A percentile compares a stretch with the other conserved stretches of the same genome.
Evolutionary conservation across 2,113 vertebrate genomes (phyloP).

Genomic region (Centropristis striata): DNA sequence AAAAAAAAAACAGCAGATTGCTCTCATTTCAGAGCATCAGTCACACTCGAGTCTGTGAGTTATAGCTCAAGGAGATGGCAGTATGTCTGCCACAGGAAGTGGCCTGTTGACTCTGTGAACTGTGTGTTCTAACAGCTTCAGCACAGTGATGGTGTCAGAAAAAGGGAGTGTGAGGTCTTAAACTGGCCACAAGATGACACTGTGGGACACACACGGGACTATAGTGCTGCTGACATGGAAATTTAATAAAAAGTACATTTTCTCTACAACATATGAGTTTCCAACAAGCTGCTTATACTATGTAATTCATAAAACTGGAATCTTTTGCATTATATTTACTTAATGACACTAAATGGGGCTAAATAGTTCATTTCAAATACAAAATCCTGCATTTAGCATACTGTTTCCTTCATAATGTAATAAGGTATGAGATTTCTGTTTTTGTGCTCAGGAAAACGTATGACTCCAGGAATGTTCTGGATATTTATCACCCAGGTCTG

Average conservation of each 20-base stretch:
- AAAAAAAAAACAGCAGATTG: conserved; percentile 19
- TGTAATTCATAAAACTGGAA: neutral
- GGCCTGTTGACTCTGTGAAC: conserved; percentile 18
- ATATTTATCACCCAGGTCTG: neutral
- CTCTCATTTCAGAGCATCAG: conserved; percentile 39
- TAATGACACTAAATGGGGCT: neutral
- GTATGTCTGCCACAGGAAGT: conserved; percentile 37
- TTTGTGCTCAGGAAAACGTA: neutral
- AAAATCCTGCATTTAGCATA: neutral
- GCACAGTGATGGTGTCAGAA: neutral
- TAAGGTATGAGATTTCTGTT: neutral
- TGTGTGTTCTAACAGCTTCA: conserved; percentile 16
- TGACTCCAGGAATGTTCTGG: neutral
- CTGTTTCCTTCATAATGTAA: neutral
- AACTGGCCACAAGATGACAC: conserved; percentile 73
- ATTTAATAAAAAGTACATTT: neutral
- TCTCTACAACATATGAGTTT: neutral
- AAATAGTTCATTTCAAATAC: neutral
- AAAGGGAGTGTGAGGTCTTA: conserved; percentile 5
- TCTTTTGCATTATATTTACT: neutral
- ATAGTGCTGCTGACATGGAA: neutral
- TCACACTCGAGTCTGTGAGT: conserved; percentile 27
- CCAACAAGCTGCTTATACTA: neutral
- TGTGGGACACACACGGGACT: conserved; percentile 34
- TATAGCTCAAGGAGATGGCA: neutral